Conservation (phyloP, 2,888 invertebrate genomes). For the Apodemia zela region DNA sequence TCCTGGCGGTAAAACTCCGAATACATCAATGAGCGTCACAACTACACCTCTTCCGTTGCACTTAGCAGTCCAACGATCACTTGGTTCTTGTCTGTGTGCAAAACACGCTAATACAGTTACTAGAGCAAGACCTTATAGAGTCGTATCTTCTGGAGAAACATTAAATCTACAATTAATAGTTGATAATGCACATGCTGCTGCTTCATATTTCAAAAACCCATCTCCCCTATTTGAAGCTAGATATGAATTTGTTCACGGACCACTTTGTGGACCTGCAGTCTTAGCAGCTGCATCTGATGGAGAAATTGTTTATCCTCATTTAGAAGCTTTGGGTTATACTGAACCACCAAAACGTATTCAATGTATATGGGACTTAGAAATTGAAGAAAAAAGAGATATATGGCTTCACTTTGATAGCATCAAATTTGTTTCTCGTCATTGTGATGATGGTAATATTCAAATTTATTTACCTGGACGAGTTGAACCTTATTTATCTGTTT, state of each 20-base stretch:
- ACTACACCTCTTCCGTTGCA: conserved; percentile 79
- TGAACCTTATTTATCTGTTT: conserved; percentile 89
- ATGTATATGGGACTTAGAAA: conserved; percentile 91
- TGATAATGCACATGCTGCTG: conserved; percentile 91
- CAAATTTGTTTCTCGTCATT: conserved; percentile 90
- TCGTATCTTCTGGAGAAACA: conserved; percentile 90
- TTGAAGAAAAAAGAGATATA: conserved; percentile 90
- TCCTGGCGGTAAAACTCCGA: conserved; percentile 52
- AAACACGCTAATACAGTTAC: conserved; percentile 80
- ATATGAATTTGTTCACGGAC: conserved; percentile 94
- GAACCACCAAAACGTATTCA: conserved; percentile 85
- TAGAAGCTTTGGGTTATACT: conserved; percentile 87
- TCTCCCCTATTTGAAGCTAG: conserved; percentile 91
- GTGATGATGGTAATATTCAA: conserved; percentile 92
- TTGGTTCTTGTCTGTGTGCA: conserved; percentile 88
- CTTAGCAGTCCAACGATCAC: conserved; percentile 83
- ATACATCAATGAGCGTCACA: conserved; percentile 53
- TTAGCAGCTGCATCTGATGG: conserved; percentile 90
- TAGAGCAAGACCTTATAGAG: conserved; percentile 81
- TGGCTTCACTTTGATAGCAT: conserved; percentile 94
- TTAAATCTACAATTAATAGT: conserved; percentile 90
- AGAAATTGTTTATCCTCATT: conserved; percentile 92
- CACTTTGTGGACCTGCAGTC: conserved; percentile 91
- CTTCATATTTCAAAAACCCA: conserved; percentile 93
- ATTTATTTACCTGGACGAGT: conserved; percentile 86